These are phyloP conservation scores for Seriola quinqueradiata DNA, from an alignment of 2,113 vertebrate genomes.

Conservation along the genomic window DNA sequence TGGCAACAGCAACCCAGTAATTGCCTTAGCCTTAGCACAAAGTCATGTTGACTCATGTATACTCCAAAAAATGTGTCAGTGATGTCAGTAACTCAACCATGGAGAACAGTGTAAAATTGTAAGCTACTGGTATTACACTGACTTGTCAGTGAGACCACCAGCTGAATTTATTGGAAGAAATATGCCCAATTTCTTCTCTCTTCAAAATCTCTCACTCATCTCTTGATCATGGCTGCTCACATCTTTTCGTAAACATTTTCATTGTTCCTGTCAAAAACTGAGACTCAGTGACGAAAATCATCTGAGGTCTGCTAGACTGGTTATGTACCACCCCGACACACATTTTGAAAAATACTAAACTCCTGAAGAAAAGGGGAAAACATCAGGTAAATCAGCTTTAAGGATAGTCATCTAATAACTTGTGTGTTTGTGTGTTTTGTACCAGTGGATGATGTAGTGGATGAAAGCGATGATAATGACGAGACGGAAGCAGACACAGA, in stretches of 20 bases:
- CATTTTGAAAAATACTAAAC: neutral
- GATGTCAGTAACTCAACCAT: conserved; percentile 18
- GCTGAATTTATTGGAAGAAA: conserved; percentile 36
- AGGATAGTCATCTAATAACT: neutral
- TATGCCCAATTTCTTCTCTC: conserved; percentile 17
- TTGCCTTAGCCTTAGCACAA: neutral
- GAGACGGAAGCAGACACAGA: conserved; percentile 92
- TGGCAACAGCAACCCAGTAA: neutral
- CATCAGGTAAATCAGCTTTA: neutral
- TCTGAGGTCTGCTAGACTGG: conserved; percentile 12
- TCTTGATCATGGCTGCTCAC: conserved; percentile 59
- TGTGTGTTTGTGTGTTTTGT: conserved; percentile 45
- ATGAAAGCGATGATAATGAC: conserved; percentile 97
- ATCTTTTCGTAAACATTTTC: conserved; percentile 46
- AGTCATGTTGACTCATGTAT: neutral
- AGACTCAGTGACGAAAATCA: conserved; percentile 18
- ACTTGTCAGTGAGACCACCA: neutral
- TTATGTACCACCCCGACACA: conserved; percentile 23
- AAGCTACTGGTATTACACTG: neutral
- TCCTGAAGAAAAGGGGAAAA: neutral
- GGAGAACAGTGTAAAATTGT: conserved; percentile 1
- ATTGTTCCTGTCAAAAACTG: conserved; percentile 35
- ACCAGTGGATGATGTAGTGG: conserved; percentile 96
- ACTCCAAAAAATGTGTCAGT: conserved; percentile 16
- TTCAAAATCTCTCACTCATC: conserved; percentile 36